Evolutionary conservation across 2,797 vertebrate genomes (phyloP).

Genomic region (Sciaenops ocellatus): DNA sequence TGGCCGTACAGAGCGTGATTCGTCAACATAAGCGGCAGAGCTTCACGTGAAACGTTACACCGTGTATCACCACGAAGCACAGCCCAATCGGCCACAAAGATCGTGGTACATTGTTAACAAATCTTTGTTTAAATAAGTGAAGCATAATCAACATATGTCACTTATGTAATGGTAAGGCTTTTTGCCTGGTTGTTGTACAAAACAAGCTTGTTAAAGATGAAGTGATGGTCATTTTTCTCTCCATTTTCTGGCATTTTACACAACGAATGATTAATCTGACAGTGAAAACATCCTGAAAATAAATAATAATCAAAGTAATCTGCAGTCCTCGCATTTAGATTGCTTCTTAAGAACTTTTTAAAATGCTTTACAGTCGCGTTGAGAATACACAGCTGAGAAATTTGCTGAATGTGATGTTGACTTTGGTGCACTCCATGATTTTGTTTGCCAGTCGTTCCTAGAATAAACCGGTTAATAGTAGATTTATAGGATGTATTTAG

Average conservation of each 20-base stretch:
- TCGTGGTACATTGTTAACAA: background rate
- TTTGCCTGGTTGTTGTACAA: background rate
- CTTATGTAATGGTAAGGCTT: background rate
- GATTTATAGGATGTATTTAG: conserved; percentile 24
- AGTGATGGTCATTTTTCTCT: too few relatives aligned
- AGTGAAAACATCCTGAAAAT: background rate
- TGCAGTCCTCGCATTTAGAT: background rate
- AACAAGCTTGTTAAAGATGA: background rate
- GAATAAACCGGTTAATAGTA: conserved; percentile 8
- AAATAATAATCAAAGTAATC: background rate
- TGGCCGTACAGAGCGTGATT: too few relatives aligned
- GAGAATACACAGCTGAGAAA: background rate
- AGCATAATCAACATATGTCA: too few relatives aligned
- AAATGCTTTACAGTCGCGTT: background rate
- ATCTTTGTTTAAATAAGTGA: background rate
- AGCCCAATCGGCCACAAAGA: too few relatives aligned
- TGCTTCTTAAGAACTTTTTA: background rate
- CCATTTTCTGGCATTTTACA: background rate
- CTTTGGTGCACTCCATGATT: background rate
- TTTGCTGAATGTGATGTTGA: background rate
- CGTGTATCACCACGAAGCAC: too few relatives aligned
- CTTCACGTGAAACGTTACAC: too few relatives aligned
- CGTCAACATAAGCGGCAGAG: too few relatives aligned
- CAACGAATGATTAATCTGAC: background rate
- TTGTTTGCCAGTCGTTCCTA: background rate